Base-by-base conservation (phyloP, 2,113 vertebrate genomes). In the Aspiorhynchus laticeps region DNA sequence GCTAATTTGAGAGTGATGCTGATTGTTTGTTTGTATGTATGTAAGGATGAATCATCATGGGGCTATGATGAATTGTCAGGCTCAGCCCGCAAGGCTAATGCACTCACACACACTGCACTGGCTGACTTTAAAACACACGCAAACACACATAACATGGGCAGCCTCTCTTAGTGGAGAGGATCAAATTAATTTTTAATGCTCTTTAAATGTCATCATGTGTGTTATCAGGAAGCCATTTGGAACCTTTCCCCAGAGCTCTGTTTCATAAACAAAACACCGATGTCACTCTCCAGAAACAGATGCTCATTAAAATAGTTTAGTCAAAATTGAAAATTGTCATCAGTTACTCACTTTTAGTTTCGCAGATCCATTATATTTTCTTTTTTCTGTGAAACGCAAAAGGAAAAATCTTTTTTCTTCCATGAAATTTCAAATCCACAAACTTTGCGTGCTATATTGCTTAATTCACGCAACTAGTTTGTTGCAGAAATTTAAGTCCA, bases 141-240 rank as follows among this genome's bases (percentile, higher is more conserved):
- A 41, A 28, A 74, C 51, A 56, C 84, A 88, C 56, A 89, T 75
- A 81, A 63, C 75, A 38, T 84, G 86, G 80, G 88, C 65, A 53
- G 31, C 26, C 19, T 67, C 85, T 90, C 79, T 88, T 67, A 88
- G 77, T 79, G 65, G 82, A 56, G 85, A 89, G 85, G 86, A 88
- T 91, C 90, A 90, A 71, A 87, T 89, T 83, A 90, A 91, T 92
- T 77, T 91, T 82, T 88, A 71, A 83, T 83, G 81, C 81, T 51
- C 46, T 83, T 67, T 51, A 46, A 92, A 87, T 92, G 91, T 88
- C 91, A 90, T 85, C 85, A 81, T 87, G 85, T 87, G 90, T 83
- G 81, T 83, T 71, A 83, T 71, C 81, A 71, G 65, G 65, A 83
- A 83, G 24, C 8, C 31, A 80, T 59, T 80, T 80, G 77, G 56